Conservation (phyloP, 2,888 invertebrate genomes). For the Chydorus sphaericus region DNA sequence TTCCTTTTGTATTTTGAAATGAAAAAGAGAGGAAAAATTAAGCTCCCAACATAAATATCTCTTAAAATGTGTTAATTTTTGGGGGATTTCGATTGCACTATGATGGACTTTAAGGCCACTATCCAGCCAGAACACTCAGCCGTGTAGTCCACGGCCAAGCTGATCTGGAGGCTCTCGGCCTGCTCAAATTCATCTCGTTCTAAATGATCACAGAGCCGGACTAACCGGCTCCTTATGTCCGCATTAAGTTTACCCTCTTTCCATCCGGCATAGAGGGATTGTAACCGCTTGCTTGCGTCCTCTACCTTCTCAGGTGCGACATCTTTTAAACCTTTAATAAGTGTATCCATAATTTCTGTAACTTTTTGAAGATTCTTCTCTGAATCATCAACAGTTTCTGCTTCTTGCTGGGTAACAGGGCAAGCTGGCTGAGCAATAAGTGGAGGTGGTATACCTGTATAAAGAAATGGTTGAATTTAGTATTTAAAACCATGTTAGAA, state of each 20-base stretch:
- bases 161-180: constrained; percentile 2
- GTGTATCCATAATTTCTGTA: neutral
- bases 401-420: neutral
- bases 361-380: neutral
- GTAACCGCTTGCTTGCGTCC: constrained; percentile 15
- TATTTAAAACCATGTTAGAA: neutral
- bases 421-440: too few species aligned
- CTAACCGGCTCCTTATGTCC: constrained; percentile 28
- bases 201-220: neutral
- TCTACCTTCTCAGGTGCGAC: neutral
- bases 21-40: too few species aligned
- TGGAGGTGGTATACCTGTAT: too few species aligned
- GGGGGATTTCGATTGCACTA: too few species aligned
- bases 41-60: too few species aligned
- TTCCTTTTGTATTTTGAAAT: too few species aligned
- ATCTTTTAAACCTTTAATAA: neutral
- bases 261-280: constrained; percentile 43
- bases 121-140: constrained; percentile 33
- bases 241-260: constrained; percentile 37
- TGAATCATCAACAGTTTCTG: neutral
- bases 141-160: constrained; percentile 4
- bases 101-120: constrained; percentile 43
- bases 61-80: too few species aligned
- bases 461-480: neutral
- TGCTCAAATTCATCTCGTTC: neutral